Evolutionary conservation across 2,888 invertebrate species (phyloP).

Genomic region (Urechis unicinctus): DNA sequence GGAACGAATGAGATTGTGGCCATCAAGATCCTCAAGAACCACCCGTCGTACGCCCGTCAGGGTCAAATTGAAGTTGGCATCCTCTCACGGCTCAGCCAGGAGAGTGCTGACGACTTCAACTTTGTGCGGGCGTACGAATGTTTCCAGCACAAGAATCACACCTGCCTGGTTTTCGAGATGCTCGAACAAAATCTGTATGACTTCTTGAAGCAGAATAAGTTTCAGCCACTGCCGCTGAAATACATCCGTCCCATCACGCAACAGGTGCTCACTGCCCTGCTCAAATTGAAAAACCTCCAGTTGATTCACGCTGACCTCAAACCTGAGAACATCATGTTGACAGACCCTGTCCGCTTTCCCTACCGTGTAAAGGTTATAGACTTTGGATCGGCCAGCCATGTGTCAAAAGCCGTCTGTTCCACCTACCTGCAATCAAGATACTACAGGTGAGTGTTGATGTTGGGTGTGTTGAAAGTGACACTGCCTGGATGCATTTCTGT

Average conservation of each 20-base stretch:
- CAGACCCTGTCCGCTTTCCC: conserved; percentile 95
- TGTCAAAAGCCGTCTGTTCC: conserved; percentile 98
- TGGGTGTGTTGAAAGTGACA: too few relatives aligned
- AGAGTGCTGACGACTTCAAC: conserved; percentile 69
- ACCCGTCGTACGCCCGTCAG: conserved; percentile 99
- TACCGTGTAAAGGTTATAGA: conserved; percentile 98
- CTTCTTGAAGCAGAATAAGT: conserved; percentile 99
- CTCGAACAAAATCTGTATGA: conserved; percentile 99
- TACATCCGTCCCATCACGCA: conserved; percentile 98
- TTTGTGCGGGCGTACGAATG: conserved; percentile 99
- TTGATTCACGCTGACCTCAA: conserved; percentile 99
- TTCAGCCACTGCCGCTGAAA: conserved; percentile 94
- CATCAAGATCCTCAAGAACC: conserved; percentile 99
- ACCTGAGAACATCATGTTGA: conserved; percentile 99
- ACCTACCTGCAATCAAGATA: conserved; percentile 98
- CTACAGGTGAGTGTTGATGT: conserved; percentile 62
- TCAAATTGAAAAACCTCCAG: conserved; percentile 91
- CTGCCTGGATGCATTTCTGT: not conserved
- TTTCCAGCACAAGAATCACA: conserved; percentile 99
- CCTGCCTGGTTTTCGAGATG: conserved; percentile 99
- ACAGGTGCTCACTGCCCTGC: conserved; percentile 80
- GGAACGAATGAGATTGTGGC: conserved; percentile 99
- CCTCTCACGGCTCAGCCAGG: conserved; percentile 51
- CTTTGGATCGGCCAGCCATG: conserved; percentile 98
- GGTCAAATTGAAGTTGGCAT: conserved; percentile 94